Evolutionary conservation across 2,797 vertebrate species (phyloP), one percentile per base, ranked within the genome.

Genomic region (Prunella strophiata): DNA sequence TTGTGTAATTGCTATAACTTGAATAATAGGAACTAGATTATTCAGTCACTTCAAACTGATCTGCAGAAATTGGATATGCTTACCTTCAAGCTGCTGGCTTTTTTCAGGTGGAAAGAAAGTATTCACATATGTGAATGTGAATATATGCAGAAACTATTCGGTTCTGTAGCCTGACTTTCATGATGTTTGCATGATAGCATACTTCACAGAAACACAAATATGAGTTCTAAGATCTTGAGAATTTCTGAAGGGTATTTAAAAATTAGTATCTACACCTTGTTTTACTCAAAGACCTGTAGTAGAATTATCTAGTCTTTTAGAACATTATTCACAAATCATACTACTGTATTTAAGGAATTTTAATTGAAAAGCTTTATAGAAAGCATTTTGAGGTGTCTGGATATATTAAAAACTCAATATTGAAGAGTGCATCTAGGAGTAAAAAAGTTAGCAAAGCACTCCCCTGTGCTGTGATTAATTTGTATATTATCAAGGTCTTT

Each of bases 401-500:
- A 85, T 71, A 71, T 91, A 97, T 97, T 98, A 97, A 96, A 96
- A 97, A 94, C 91, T 97, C 96, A 97, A 97, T 98, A 97, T 96
- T 85, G 43, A 95, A 89, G 96, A 95, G 93, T 92, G 91, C 94
- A 95, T 79, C 91, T 89, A 81, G 80, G 92, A 97, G 92, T 96
- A 94, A 97, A 97, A 95, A 97, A 97, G 97, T 96, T 97, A 92
- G 94, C 89, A 63, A 96, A 97, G 97, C 89, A 95, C 94, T 97
- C 97, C 98, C 97, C 74, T 97, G 97, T 96, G 97, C 95, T 97
- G 93, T 91, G 95, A 98, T 98, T 98, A 98, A 98, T 98, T 98
- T 98, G 96, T 98, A 75, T 97, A 97, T 98, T 98, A 97, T 97
- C 97, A 97, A 97, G 96, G 97, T 98, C 98, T 98, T 98, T 98